These are phyloP conservation scores for Plagodis dolabraria DNA, from an alignment of 2,888 invertebrate genomes.

Conservation along the genomic window DNA sequence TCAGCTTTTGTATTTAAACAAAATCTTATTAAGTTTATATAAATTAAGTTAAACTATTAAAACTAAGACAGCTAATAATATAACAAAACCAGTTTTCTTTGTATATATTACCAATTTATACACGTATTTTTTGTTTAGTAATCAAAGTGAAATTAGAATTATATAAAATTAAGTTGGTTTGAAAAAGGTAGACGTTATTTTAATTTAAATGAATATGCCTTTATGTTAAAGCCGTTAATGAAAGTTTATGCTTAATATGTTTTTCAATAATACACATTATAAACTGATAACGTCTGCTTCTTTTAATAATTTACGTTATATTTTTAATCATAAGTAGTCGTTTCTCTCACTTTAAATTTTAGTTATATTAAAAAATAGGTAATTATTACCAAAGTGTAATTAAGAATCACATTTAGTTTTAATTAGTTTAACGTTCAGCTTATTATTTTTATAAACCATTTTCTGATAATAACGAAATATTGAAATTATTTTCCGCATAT, in stretches of 20 bases:
- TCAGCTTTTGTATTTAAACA: constrained; percentile 26
- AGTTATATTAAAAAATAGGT: constrained; percentile 66
- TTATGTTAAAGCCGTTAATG: constrained; percentile 16
- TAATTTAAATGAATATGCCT: constrained; percentile 17
- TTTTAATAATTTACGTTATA: constrained; percentile 21
- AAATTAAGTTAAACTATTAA: constrained; percentile 12
- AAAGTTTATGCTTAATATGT: constrained; percentile 15
- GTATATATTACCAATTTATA: constrained; percentile 46
- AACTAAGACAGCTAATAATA: constrained; percentile 23
- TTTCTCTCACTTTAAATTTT: constrained; percentile 65
- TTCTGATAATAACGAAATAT: too few relatives aligned
- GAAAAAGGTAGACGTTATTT: constrained; percentile 32
- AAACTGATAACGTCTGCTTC: constrained; percentile 30
- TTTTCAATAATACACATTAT: not conserved
- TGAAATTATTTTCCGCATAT: too few relatives aligned
- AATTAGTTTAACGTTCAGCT: constrained; percentile 23
- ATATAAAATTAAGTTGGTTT: constrained; percentile 33
- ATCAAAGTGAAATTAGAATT: constrained; percentile 42
- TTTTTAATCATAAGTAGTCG: constrained; percentile 21
- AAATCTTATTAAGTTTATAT: constrained; percentile 11
- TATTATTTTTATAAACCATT: too few relatives aligned
- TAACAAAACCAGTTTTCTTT: constrained; percentile 37
- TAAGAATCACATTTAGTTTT: constrained; percentile 74
- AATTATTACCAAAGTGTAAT: constrained; percentile 83
- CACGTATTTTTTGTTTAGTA: constrained; percentile 31